These are phyloP conservation scores for Tromatobia lineatoria DNA, from an alignment of 2,888 invertebrate species.

Conservation along the genomic window DNA sequence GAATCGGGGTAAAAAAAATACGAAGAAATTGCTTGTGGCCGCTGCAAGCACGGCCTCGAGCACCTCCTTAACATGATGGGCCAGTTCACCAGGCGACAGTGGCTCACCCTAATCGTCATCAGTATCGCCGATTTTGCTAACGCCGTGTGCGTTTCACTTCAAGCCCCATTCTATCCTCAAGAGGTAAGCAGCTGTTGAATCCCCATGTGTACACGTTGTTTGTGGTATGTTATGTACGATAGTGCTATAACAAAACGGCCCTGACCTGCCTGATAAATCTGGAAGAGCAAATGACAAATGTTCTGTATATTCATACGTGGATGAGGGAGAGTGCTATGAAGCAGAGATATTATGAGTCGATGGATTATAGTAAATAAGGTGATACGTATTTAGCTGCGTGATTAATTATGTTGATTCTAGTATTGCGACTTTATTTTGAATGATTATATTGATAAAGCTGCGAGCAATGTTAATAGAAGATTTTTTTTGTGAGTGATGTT, in stretches of 20 bases:
- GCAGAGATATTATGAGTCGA: constrained; percentile 6
- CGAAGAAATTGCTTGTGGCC: constrained; percentile 38
- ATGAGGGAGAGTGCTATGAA: not conserved
- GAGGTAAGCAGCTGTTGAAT: constrained; percentile 88
- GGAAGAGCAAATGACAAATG: constrained; percentile 18
- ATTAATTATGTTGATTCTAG: not conserved
- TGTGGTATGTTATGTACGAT: not conserved
- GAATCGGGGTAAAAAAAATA: constrained; percentile 7
- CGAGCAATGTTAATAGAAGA: not conserved
- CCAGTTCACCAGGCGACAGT: constrained; percentile 91
- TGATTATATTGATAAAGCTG: not conserved
- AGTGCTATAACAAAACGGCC: constrained; percentile 16
- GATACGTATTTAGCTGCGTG: not conserved
- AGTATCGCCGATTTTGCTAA: constrained; percentile 94
- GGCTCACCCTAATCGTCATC: constrained; percentile 92
- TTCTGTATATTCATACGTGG: constrained; percentile 1
- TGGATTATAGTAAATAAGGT: not conserved
- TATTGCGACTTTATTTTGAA: not conserved
- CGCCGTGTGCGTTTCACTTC: constrained; percentile 93
- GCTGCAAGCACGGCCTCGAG: constrained; percentile 31
- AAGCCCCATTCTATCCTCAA: constrained; percentile 94
- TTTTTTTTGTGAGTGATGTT: not conserved
- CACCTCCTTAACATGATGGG: constrained; percentile 86
- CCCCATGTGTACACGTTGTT: not conserved
- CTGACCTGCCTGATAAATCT: constrained; percentile 31